A percentile compares a stretch with the other conserved stretches of the same genome.
Evolutionary conservation across 2,797 vertebrate genomes (phyloP).

Genomic region (Chiloscyllium punctatum): DNA sequence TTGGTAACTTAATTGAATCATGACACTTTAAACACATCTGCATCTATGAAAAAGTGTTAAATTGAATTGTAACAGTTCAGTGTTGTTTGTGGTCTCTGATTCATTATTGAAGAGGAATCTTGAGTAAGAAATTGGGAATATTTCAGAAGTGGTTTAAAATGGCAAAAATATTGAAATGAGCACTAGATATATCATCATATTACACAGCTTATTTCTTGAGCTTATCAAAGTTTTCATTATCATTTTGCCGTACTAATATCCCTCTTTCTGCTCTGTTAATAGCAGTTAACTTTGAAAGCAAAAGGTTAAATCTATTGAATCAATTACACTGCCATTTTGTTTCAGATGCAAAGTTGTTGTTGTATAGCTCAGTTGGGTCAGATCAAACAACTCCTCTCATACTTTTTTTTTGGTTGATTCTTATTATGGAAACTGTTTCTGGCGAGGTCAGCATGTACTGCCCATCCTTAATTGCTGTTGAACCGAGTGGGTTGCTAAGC

Average conservation of each 20-base stretch:
- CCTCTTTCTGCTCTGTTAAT: not conserved
- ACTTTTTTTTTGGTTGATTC: too few species aligned
- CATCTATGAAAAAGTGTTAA: not conserved
- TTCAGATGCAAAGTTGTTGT: not conserved
- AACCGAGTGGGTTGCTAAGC: too few species aligned
- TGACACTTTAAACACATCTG: not conserved
- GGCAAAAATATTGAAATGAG: not conserved
- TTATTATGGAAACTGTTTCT: too few species aligned
- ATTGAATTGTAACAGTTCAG: not conserved
- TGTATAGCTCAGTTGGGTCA: not conserved
- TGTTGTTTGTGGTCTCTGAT: not conserved
- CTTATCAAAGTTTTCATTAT: not conserved
- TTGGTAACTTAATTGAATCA: not conserved
- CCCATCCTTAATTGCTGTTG: too few species aligned
- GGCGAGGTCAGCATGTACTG: too few species aligned
- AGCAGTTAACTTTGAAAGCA: not conserved
- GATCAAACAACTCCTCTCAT: not conserved
- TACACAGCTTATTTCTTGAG: not conserved
- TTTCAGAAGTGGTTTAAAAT: not conserved
- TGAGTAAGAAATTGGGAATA: not conserved
- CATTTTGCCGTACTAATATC: not conserved
- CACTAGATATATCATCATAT: not conserved
- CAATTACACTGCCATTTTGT: not conserved
- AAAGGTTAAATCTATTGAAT: not conserved
- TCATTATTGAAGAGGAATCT: not conserved